Evolutionary conservation across 2,113 vertebrate genomes (phyloP).

Genomic region (Mastomys coucha): DNA sequence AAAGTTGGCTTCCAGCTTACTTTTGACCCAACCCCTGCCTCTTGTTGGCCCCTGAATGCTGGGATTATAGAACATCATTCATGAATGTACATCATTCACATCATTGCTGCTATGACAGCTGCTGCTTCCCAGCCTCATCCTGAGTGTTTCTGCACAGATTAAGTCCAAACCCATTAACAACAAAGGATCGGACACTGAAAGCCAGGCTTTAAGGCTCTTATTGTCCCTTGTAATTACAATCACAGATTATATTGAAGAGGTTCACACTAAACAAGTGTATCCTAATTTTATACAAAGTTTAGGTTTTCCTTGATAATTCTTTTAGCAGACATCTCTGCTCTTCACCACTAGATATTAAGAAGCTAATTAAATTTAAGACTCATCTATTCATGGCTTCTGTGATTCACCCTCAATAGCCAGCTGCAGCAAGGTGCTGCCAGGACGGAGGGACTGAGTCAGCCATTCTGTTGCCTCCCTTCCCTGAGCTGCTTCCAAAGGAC

Average conservation of each 20-base stretch:
- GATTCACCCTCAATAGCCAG: background rate
- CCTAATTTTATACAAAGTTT: conserved; percentile 1
- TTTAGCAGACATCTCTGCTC: background rate
- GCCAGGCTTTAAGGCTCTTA: background rate
- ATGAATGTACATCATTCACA: background rate
- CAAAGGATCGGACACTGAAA: background rate
- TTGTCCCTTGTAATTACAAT: conserved; percentile 31
- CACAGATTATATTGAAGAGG: background rate
- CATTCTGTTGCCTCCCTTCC: too few species aligned
- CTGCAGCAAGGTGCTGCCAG: background rate
- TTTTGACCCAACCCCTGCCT: background rate
- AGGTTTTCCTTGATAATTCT: background rate
- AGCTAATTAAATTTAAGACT: conserved; percentile 23
- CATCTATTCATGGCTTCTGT: conserved; percentile 1
- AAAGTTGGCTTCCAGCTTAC: background rate
- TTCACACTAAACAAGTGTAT: background rate
- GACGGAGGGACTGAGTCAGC: background rate
- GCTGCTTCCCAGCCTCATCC: background rate
- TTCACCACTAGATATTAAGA: conserved; percentile 19
- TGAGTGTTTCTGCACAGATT: background rate
- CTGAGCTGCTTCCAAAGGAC: background rate
- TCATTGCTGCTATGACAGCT: background rate
- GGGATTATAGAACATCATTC: background rate
- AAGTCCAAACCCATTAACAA: background rate
- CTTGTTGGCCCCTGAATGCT: background rate